Conservation (phyloP, 2,888 invertebrate genomes). For the Endomychus coccineus region DNA sequence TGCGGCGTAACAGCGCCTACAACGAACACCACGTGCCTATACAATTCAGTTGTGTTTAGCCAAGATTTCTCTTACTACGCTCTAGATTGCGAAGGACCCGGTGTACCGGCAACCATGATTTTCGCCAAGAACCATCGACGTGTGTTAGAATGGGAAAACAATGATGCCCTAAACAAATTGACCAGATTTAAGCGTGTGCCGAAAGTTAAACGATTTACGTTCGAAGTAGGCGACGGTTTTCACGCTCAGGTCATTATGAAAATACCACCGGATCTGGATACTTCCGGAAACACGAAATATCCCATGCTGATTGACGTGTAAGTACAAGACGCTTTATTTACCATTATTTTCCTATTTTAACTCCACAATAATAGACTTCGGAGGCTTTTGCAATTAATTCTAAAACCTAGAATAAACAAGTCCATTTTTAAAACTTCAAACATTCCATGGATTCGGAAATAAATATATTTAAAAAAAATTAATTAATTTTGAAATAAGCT, state of each 20-base stretch:
- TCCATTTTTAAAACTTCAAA: no score
- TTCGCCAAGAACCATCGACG: constrained; percentile 41
- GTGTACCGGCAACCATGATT: constrained; percentile 65
- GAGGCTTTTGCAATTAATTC: no score
- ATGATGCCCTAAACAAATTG: constrained; percentile 48
- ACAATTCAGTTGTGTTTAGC: constrained; percentile 64
- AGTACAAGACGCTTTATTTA: no score
- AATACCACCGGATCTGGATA: constrained; percentile 64
- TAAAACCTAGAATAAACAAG: no score
- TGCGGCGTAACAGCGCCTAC: constrained; percentile 56
- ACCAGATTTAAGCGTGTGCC: constrained; percentile 51
- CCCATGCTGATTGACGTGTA: constrained; percentile 80
- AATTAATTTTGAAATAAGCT: no score
- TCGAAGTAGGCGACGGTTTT: constrained; percentile 59
- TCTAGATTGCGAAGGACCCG: constrained; percentile 77
- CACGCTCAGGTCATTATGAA: constrained; percentile 68
- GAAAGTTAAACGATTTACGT: constrained; percentile 50
- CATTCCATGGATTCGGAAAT: no score
- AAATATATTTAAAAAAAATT: no score
- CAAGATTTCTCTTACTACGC: constrained; percentile 58
- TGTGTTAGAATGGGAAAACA: constrained; percentile 59
- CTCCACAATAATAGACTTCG: constrained; percentile 1
- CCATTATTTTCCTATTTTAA: no score
- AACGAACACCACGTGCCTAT: constrained; percentile 51
- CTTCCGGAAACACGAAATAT: constrained; percentile 61